Base-by-base conservation (phyloP, 2,113 vertebrate genomes). In the Bolborhynchus lineola region DNA sequence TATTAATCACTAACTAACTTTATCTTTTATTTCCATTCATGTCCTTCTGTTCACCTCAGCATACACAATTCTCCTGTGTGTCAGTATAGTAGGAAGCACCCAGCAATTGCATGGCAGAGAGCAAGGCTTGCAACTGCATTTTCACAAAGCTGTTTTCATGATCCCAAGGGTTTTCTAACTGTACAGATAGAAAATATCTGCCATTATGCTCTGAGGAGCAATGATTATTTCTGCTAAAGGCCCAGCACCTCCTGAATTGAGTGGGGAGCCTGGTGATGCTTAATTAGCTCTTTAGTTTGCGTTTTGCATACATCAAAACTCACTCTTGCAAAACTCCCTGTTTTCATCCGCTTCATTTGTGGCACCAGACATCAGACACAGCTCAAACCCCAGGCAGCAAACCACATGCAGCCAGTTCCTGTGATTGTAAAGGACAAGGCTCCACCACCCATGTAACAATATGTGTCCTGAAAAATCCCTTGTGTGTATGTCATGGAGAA, bases 161-260 rank as follows among this genome's bases (percentile, higher is more conserved):
- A 80, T 79, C 60, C 33, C 16, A 20, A 91, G 81, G 28, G 11
- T 60, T 90, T 93, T 87, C 63, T 89, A 93, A 93, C 81, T 94
- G 41, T 82, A 80, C 86, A 86, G 52, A 76, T 78, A 97, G 84
- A 67, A 97, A 97, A 80, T 94, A 93, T 87, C 77, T 96, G 82
- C 83, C 79, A 81, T 91, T 83, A 33, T 11, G 7, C 82, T 70
- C 55, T 65, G 47, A 71, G 82, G 71, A 83, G 52, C 21, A 62
- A 74, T 72, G 84, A 75, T 94, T 92, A 82, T 93, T 92, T 90
- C 71, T 79, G 13, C 10, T 68, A 95, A 92, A 92, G 69, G 55
- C 84, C 69, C 78, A 75, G 37, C 50, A 24, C 69, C 62, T 63
- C 62, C 52, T 79, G 59, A 88, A 92, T 44, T 1, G 4, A 82